Percentiles rank a stretch among this genome's conserved stretches.
These are phyloP conservation scores for Ursus arctos DNA, from an alignment of 2,113 vertebrate species.

Conservation along the genomic window DNA sequence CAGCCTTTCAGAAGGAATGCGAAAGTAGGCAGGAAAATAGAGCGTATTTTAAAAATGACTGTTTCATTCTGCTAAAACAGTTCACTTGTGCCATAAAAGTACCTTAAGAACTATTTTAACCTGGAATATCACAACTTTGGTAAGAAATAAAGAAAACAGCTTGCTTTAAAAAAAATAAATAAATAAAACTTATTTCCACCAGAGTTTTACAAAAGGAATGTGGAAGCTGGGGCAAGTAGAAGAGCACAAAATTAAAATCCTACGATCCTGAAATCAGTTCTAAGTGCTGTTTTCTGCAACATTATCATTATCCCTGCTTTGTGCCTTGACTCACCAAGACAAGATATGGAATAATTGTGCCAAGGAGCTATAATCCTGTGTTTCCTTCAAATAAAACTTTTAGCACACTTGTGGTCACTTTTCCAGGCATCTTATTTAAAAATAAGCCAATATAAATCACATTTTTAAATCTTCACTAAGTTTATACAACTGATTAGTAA, in stretches of 20 bases:
- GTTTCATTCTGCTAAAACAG: constrained; percentile 20
- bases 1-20: neutral
- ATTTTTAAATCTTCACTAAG: neutral
- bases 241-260: neutral
- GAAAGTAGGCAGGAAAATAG: neutral
- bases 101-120: neutral
- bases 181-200: neutral
- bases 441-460: neutral
- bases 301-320: constrained; percentile 17
- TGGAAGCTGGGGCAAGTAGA: neutral
- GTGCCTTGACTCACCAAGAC: neutral
- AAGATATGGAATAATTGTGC: constrained; percentile 36
- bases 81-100: neutral
- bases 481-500: neutral
- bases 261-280: neutral
- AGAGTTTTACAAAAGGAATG: neutral
- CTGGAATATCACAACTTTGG: neutral
- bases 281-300: neutral
- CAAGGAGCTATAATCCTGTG: neutral
- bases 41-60: neutral
- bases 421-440: neutral
- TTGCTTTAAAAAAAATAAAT: neutral
- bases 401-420: neutral
- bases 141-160: neutral
- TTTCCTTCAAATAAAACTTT: constrained; percentile 34